Conservation (phyloP, 35 echinoderm and acorn worm species). For the Patiria miniata region DNA sequence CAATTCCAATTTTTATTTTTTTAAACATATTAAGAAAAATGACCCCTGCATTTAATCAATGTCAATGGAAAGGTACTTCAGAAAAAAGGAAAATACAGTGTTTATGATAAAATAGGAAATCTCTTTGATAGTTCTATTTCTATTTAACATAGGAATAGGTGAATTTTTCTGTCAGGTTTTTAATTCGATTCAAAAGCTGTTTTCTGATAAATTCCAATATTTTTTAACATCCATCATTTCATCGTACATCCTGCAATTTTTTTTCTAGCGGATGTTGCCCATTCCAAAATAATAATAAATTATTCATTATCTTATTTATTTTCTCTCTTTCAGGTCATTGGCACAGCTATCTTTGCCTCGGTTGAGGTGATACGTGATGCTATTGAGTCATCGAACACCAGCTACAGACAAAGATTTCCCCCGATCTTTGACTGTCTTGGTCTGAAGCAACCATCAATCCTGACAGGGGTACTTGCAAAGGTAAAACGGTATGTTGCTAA, state of each 20-base stretch:
- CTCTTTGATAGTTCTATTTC: conserved; percentile 6
- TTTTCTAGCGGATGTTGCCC: not conserved
- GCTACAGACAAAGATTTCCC: conserved; percentile 25
- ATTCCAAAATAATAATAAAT: not conserved
- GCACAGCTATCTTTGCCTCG: conserved; percentile 40
- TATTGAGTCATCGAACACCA: conserved; percentile 18
- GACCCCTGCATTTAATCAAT: no score
- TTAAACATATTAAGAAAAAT: no score
- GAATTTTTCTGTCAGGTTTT: not conserved
- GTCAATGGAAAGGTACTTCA: no score
- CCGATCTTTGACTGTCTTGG: conserved; percentile 6
- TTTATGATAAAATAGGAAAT: not conserved
- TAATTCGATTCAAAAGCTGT: not conserved
- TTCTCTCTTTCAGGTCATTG: conserved; percentile 43
- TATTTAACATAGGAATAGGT: conserved; percentile 7
- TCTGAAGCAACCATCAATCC: conserved; percentile 11
- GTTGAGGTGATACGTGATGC: conserved; percentile 14
- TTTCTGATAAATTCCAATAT: not conserved
- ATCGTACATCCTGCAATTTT: not conserved
- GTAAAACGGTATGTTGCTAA: conserved; percentile 18
- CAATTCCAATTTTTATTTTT: no score
- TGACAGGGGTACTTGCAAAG: not conserved
- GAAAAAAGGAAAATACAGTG: no score
- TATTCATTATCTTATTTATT: conserved; percentile 13
- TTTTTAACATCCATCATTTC: conserved; percentile 6